Percentiles rank a stretch among this genome's conserved stretches.
Evolutionary conservation across 2,888 invertebrate species (phyloP).

Genomic region (Caenorhabditis doughertyi): DNA sequence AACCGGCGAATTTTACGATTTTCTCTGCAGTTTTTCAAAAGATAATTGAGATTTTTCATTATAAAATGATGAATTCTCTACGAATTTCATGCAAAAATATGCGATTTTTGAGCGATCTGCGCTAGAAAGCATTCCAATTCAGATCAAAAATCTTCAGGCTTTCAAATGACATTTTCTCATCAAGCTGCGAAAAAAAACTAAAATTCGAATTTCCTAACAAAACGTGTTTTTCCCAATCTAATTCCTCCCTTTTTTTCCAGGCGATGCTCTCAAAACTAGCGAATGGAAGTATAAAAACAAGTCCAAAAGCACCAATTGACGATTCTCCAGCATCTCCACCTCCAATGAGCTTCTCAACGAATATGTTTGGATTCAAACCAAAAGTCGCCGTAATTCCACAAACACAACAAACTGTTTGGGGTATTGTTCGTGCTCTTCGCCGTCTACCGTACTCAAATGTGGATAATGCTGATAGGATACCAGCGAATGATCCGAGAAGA

Average conservation of each 20-base stretch:
- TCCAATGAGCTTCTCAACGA: constrained; percentile 8
- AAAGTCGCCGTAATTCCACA: constrained; percentile 57
- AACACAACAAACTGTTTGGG: constrained; percentile 43
- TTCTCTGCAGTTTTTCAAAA: too few species aligned
- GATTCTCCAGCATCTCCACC: constrained; percentile 73
- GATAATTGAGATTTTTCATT: too few species aligned
- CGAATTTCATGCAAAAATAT: too few species aligned
- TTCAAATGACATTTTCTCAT: too few species aligned
- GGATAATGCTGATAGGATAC: constrained; percentile 53
- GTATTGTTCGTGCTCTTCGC: constrained; percentile 37
- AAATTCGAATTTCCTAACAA: background rate
- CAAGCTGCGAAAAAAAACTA: too few species aligned
- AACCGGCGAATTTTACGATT: too few species aligned
- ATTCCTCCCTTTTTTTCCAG: constrained; percentile 18
- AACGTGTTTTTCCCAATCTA: background rate
- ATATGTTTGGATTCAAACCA: constrained; percentile 5
- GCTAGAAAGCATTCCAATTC: too few species aligned
- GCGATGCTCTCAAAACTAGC: constrained; percentile 75
- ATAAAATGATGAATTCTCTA: too few species aligned
- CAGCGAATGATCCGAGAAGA: constrained; percentile 66
- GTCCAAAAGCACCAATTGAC: constrained; percentile 16
- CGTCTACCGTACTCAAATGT: constrained; percentile 62
- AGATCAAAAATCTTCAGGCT: too few species aligned
- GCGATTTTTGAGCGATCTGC: too few species aligned
- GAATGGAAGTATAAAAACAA: constrained; percentile 51